Evolutionary conservation across 2,888 invertebrate species (phyloP).

Genomic region (Cheilosia grossa): DNA sequence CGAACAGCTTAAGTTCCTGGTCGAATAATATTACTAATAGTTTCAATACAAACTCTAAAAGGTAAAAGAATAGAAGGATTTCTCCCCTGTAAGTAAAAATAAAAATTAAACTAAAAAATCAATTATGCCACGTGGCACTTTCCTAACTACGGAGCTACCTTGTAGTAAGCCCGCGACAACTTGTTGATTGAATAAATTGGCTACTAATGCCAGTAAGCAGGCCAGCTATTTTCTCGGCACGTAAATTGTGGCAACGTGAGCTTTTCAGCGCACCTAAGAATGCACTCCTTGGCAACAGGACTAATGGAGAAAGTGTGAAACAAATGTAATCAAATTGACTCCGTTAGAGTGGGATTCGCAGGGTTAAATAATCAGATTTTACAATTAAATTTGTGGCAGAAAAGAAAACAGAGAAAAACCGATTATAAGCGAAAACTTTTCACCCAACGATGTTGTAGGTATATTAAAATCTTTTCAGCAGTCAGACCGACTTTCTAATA

Average conservation of each 20-base stretch:
- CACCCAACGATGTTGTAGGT: constrained; percentile 1
- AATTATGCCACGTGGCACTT: background rate
- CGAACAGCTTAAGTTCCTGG: no score
- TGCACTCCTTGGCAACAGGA: background rate
- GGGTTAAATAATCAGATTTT: constrained; percentile 35
- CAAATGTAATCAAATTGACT: constrained; percentile 33
- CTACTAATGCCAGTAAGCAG: constrained; percentile 36
- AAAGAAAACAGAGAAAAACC: constrained; percentile 41
- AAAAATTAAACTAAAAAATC: background rate
- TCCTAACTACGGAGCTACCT: background rate
- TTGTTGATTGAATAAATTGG: constrained; percentile 65
- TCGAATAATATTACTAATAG: no score
- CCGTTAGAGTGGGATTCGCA: constrained; percentile 4
- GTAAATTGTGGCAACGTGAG: background rate
- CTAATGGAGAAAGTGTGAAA: constrained; percentile 12
- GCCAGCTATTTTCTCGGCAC: constrained; percentile 4
- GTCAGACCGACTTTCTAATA: constrained; percentile 32
- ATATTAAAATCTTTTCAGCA: constrained; percentile 20
- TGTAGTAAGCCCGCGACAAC: constrained; percentile 24
- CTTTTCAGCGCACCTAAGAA: background rate
- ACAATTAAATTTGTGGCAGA: constrained; percentile 41
- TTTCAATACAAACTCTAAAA: no score
- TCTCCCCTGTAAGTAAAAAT: background rate
- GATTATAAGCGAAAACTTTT: constrained; percentile 27
- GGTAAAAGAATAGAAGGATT: no score